Evolutionary conservation across 1,140 invertebrate genomes (phyloP), one percentile per base, ranked within the genome.

Genomic region (Euschistus heros): DNA sequence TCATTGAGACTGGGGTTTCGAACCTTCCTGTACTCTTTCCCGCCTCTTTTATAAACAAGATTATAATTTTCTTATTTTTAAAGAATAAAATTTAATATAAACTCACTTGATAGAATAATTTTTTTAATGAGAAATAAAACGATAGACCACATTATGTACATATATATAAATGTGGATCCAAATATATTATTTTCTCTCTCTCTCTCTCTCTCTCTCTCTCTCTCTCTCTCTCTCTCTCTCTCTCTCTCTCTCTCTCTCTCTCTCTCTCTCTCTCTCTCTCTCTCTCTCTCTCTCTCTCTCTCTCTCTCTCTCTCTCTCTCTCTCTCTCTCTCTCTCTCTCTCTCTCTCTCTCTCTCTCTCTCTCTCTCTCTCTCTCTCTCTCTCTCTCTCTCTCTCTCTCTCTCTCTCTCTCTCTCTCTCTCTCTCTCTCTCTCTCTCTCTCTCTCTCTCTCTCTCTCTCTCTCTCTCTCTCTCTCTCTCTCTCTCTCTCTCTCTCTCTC

Each of bases 141-240:
- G n/a, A n/a, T n/a, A n/a, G n/a, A n/a, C n/a, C n/a, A n/a, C n/a
- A n/a, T n/a, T n/a, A n/a, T n/a, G n/a, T n/a, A n/a, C n/a, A n/a
- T n/a, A n/a, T n/a, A n/a, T n/a, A n/a, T n/a, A n/a, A n/a, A n/a
- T n/a, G n/a, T n/a, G n/a, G n/a, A n/a, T n/a, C 42, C 17, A 44
- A 10, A 44, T 44, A 7, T 17, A 44, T 44, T 44, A 17, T 44
- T 44, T 17, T 44, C 42, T 44, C 42, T 44, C 42, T 44, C 42
- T 44, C 42, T 44, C 42, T 44, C 30, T 26, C 47, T 65, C 59
- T 68, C 59, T 64, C 27, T 59, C 47, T 64, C 64, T 54, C 57
- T 66, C 67, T 63, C 62, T 30, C 24, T 47, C 47, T 22, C 55
- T 24, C 27, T 68, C 55, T 60, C 33, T 54, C 50, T 3, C 30